These are phyloP conservation scores for Ectemnius cavifrons DNA, from an alignment of 2,888 invertebrate species.

Conservation along the genomic window DNA sequence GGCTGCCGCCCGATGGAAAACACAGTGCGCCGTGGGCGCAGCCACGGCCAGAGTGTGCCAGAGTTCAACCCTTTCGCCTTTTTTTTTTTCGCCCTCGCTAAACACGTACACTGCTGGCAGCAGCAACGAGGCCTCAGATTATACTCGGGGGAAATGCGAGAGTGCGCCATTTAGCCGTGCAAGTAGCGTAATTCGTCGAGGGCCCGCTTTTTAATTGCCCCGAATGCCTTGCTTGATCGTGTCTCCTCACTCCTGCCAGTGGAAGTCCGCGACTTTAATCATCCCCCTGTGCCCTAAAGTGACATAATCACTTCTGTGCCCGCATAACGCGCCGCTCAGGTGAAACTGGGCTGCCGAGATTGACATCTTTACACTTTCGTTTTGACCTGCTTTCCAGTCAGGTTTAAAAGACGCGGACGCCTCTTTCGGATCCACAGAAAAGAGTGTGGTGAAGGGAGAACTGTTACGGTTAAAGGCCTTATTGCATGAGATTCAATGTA, in stretches of 20 bases:
- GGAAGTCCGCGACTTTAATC: no score
- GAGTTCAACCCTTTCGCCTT: slow-evolving; percentile 22
- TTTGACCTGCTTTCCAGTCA: not conserved
- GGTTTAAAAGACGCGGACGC: no score
- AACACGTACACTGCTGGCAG: no score
- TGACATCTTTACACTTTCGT: not conserved
- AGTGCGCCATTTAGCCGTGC: slow-evolving; percentile 46
- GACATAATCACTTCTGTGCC: not conserved
- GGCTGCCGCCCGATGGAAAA: slow-evolving; percentile 51
- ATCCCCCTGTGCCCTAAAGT: no score
- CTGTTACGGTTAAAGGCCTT: no score
- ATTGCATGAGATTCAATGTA: no score
- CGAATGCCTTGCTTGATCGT: slow-evolving; percentile 6
- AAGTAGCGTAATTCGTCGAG: slow-evolving; percentile 57
- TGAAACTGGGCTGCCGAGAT: not conserved
- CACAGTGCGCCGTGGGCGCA: slow-evolving; percentile 28
- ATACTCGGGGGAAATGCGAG: slow-evolving; percentile 47
- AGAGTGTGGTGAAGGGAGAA: no score
- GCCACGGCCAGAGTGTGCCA: slow-evolving; percentile 30
- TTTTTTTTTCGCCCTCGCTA: slow-evolving; percentile 38
- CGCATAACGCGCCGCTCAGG: not conserved
- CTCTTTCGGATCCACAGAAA: no score
- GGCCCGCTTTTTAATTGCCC: slow-evolving; percentile 47
- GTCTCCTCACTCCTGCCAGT: not conserved
- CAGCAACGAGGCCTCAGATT: slow-evolving; percentile 30